Evolutionary conservation across 2,113 vertebrate species (phyloP), one percentile per base, ranked within the genome.

Genomic region (Pygoscelis adeliae): DNA sequence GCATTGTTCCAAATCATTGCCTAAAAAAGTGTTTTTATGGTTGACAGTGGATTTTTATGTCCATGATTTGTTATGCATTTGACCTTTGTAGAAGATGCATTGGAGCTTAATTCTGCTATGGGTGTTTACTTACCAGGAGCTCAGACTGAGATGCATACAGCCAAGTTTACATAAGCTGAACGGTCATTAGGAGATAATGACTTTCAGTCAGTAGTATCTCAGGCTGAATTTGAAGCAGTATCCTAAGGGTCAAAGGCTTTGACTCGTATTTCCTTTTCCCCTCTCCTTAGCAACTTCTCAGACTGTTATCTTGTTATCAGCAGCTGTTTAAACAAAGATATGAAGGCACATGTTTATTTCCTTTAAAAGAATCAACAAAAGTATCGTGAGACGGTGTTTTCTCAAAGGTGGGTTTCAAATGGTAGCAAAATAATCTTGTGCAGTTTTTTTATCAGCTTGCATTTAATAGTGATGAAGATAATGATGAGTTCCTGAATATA

Each of bases 311-410:
- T 65, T 95, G 93, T 94, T 93, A 91, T 71, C 65, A 55, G 74
- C 94, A 96, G 89, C 96, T 97, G 87, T 95, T 94, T 66, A 97
- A 97, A 96, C 81, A 97, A 72, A 93, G 50, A 72, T 82, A 61
- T 32, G 25, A 92, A 94, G 84, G 83, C 23, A 62, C 1, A 1
- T 30, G 14, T 79, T 87, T 70, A 59, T 85, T 84, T 69, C 53
- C 44, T 84, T 69, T 73, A 58, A 82, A 92, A 73, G 36, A 71
- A 84, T 72, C 40, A 79, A 42, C 20, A 94, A 62, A 80, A 83
- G 8, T 16, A 66, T 42, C 62, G 18, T 85, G 53, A 94, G 70
- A 69, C 38, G 19, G 6, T 47, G 4, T 32, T 92, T 90, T 83
- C 62, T 77, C 3, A 2, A 69, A 84, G 36, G 73, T 5, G 3